Percentiles rank a stretch among this genome's conserved stretches.
phyloP scores from a whole-genome alignment of 2,888 invertebrate species.

The Eumerus sabulonum region DNA sequence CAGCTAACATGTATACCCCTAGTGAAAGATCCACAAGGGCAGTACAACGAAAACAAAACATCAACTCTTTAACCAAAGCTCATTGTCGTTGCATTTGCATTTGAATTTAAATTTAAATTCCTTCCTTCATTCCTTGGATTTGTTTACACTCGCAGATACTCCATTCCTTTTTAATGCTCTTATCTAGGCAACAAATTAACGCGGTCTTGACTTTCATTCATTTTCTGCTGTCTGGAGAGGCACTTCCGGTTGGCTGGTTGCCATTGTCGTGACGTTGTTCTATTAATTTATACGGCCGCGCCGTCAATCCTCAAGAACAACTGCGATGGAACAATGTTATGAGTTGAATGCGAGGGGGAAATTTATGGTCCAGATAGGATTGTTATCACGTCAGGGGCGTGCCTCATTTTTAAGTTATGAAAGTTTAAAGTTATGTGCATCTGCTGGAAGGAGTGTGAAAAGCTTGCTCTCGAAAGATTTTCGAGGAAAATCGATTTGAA shows the following conservation, averaged over 20 bases:
- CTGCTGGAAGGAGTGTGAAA: too few relatives aligned
- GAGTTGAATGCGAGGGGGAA: constrained; percentile 14
- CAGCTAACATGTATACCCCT: constrained; percentile 11
- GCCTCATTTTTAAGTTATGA: background rate
- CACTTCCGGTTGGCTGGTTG: constrained; percentile 26
- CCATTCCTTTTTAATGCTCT: constrained; percentile 22
- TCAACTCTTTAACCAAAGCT: background rate
- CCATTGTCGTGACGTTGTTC: background rate
- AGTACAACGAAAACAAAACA: background rate
- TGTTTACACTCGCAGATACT: background rate
- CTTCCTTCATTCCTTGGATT: background rate
- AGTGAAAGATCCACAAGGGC: constrained; percentile 26
- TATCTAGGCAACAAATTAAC: constrained; percentile 52
- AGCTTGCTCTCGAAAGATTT: too few relatives aligned
- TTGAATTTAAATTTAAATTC: background rate
- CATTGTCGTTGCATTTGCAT: constrained; percentile 36
- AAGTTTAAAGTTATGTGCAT: too few relatives aligned
- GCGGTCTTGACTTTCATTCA: constrained; percentile 63
- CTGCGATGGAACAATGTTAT: constrained; percentile 5
- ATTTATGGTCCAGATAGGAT: constrained; percentile 24
- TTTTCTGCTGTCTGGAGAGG: constrained; percentile 49
- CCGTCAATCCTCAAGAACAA: constrained; percentile 36
- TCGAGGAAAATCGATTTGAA: too few relatives aligned
- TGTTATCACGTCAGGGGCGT: constrained; percentile 26
- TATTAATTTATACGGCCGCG: constrained; percentile 48